Percentiles rank a stretch among this genome's conserved stretches.
These are phyloP conservation scores for Torymus auratus DNA, from an alignment of 2,888 invertebrate genomes.

Conservation along the genomic window DNA sequence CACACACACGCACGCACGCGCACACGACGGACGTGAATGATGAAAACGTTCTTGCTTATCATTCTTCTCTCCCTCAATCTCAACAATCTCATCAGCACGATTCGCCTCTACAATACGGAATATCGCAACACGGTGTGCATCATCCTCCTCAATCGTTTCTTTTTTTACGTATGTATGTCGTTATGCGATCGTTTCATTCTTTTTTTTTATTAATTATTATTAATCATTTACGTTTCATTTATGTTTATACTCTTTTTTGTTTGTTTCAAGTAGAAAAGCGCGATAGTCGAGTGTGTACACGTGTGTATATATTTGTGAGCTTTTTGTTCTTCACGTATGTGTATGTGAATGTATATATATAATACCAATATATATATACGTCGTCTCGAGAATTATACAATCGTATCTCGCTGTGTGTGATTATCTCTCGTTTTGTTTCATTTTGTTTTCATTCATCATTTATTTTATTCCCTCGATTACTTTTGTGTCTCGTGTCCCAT, in stretches of 20 bases:
- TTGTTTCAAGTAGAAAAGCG: constrained; percentile 43
- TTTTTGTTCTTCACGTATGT: no score
- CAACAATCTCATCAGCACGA: not conserved
- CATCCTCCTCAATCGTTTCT: not conserved
- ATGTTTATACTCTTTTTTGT: no score
- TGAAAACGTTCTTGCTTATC: constrained; percentile 9
- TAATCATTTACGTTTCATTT: constrained; percentile 1
- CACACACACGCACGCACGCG: constrained; percentile 6
- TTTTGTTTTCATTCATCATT: no score
- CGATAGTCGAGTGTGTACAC: constrained; percentile 23
- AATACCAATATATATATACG: no score
- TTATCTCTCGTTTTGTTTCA: no score
- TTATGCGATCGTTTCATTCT: not conserved
- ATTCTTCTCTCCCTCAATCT: not conserved
- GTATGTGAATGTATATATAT: no score
- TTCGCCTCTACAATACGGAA: not conserved
- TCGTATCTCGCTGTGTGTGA: no score
- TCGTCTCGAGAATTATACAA: no score
- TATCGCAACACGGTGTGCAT: constrained; percentile 12
- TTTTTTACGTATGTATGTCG: constrained; percentile 6
- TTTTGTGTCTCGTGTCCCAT: not conserved
- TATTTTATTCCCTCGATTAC: no score
- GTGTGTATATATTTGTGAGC: no score
- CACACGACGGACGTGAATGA: constrained; percentile 27
- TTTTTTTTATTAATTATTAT: constrained; percentile 13